Base-by-base conservation (phyloP, 30 jellyfish, hydroid and myxozoan genomes). In the Chironex yamaguchii region DNA sequence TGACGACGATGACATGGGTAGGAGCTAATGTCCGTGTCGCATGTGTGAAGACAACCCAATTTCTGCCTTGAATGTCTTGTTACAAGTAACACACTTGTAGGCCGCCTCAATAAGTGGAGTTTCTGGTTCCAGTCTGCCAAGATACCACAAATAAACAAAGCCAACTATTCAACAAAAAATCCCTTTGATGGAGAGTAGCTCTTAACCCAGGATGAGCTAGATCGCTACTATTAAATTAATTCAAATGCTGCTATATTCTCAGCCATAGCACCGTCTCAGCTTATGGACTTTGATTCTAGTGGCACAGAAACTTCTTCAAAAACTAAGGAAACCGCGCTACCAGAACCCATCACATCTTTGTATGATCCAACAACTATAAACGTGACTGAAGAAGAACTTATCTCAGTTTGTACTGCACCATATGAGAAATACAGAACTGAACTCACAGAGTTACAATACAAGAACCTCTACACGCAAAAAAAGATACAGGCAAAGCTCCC, bases 41-140 rank as follows among this genome's bases (percentile, higher is more conserved):
- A 21, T 13, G 77, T 63, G 77, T 13, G 77, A 63, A 12, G 77
- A n/a, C 77, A 63, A 3, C 36, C 77, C 77, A 63, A 63, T 63
- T n/a, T 42, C 34, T 63, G 54, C 77, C 2, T 63, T 63, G 77
- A 63, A 63, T 2, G 77, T 27, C 14, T 49, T 63, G 77, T n/a
- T 1, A 49, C 77, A 63, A 3, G 77, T 27, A 1, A 1, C 54
- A 63, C 77, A 63, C 17, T n/a, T 63, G 62, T n/a, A 63, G 77
- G 77, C 36, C 36, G 77, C 77, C 54, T 2, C 36, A 63, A 1
- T 63, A 2, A 49, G 34, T 63, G 77, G 77, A 1, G 77, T 25
- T 52, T 2, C 69, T 63, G 77, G 77, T 21, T 63, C 77, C 77
- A 63, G 34, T 21, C 30, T 63, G 77, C 77, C 1, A 17, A 2